A percentile compares a stretch with the other conserved stretches of the same genome.
Conservation (phyloP, 1,140 invertebrate species). For the Gonioctena quinquepunctata region DNA sequence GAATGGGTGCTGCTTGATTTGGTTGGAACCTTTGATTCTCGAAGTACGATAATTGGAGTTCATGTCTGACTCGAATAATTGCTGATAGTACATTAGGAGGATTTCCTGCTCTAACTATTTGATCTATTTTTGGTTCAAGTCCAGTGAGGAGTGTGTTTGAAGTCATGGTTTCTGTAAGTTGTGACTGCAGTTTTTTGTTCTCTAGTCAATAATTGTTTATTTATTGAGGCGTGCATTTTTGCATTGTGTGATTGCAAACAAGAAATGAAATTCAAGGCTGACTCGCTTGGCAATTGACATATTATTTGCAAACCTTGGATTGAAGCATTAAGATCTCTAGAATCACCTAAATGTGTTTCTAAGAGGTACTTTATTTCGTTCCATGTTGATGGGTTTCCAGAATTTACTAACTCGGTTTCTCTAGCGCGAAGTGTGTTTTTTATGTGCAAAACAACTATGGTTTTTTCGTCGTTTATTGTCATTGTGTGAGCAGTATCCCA, state of each 20-base stretch:
- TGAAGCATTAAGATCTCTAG: conserved; percentile 9
- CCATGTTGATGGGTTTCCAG: conserved; percentile 9
- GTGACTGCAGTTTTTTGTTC: conserved; percentile 7
- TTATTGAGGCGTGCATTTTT: conserved; percentile 15
- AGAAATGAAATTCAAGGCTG: conserved; percentile 4
- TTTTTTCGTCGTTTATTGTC: conserved; percentile 5
- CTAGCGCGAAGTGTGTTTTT: conserved; percentile 23
- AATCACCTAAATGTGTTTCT: conserved; percentile 20
- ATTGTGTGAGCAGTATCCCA: conserved; percentile 12
- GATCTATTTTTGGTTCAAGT: conserved; percentile 4
- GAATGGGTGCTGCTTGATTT: no score
- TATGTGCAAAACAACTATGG: conserved; percentile 20
- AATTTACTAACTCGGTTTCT: conserved; percentile 17
- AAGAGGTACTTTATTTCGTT: conserved; percentile 17
- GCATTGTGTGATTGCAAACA: neutral
- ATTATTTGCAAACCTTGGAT: conserved; percentile 18
- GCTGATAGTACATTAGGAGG: neutral
- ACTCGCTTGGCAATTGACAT: conserved; percentile 7
- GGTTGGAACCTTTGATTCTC: neutral
- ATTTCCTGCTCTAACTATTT: neutral
- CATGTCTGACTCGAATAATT: neutral
- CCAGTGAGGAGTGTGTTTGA: neutral
- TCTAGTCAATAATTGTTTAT: conserved; percentile 9
- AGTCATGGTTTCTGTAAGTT: neutral
- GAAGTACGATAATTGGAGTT: neutral